Base-by-base conservation (phyloP, 1,140 invertebrate genomes). In the Cyrtorhinus lividipennis region DNA sequence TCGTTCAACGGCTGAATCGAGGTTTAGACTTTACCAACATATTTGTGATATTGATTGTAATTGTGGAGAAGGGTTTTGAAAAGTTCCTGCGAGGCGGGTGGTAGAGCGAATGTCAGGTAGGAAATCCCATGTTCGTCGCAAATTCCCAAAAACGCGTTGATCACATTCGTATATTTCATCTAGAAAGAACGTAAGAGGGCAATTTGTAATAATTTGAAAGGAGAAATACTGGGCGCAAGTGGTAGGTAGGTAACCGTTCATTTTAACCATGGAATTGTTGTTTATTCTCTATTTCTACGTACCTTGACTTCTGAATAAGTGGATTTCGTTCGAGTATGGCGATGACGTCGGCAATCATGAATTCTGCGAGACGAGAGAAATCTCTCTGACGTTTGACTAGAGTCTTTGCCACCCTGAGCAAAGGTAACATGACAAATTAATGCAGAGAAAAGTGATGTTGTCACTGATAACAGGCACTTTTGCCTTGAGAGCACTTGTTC, bases 21-120 rank as follows among this genome's bases (percentile, higher is more conserved):
- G n/a, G n/a, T n/a, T n/a, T 24, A 78, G 58, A 77, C 72, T 67
- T 76, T 76, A 25, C 76, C 75, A 59, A 68, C 72, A 62, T 72
- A 78, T 67, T 73, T 74, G 60, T 76, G 71, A 66, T 73, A 77
- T 65, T 74, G 76, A 23, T 73, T 75, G 62, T 74, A 77, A 15
- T 68, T 63, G 22, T 73, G 66, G 63, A 73, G 71, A 15, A 74
- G 70, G 3, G 66, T 68, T 62, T 75, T 74, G 57, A 77, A 76
- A 24, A 76, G 69, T 68, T 74, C 74, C 57, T 74, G 70, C 61
- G 72, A 71, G 0, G 72, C 71, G 44, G 67, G 20, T 38, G 73
- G 68, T 5, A 78, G 62, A 59, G 71, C 70, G 27, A 73, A 68
- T 23, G 70, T 72, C n/a, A 78, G 64, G 62, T 74, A 72, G 26